Conservation (phyloP, 2,113 vertebrate genomes). For the Drymodes brunneopygia region DNA sequence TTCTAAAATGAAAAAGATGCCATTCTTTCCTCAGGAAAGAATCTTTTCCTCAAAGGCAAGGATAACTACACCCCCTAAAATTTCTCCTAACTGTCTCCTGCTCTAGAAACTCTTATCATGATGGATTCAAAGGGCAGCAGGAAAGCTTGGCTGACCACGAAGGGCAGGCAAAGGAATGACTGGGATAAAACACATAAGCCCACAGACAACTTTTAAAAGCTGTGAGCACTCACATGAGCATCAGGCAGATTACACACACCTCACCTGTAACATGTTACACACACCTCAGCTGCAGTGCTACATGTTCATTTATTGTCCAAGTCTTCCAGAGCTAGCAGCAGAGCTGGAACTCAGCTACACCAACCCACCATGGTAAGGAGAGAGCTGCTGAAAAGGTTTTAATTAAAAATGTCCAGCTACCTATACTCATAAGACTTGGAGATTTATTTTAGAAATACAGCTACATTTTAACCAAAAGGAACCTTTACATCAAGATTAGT, state of each 20-base stretch:
- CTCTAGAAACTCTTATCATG: accelerated
- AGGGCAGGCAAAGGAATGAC: not conserved
- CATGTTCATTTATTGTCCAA: accelerated
- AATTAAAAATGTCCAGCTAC: not conserved
- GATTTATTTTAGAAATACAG: not conserved
- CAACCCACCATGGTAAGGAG: not conserved
- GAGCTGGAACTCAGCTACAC: not conserved
- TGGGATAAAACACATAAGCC: not conserved
- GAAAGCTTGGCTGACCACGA: not conserved
- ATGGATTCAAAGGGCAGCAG: accelerated
- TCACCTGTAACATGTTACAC: not conserved
- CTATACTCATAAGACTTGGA: not conserved
- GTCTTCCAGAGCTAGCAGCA: not conserved
- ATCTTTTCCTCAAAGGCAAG: not conserved
- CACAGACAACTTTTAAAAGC: not conserved
- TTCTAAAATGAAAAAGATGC: not conserved
- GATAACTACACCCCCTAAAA: not conserved
- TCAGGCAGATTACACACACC: not conserved
- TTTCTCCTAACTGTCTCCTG: not conserved
- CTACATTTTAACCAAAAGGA: not conserved
- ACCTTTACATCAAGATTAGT: not conserved
- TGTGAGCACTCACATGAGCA: not conserved
- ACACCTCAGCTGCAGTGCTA: not conserved
- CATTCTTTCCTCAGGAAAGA: not conserved
- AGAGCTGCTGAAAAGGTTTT: not conserved